These are phyloP conservation scores for Melanogrammus aeglefinus DNA, from an alignment of 2,797 vertebrate genomes.

Conservation along the genomic window DNA sequence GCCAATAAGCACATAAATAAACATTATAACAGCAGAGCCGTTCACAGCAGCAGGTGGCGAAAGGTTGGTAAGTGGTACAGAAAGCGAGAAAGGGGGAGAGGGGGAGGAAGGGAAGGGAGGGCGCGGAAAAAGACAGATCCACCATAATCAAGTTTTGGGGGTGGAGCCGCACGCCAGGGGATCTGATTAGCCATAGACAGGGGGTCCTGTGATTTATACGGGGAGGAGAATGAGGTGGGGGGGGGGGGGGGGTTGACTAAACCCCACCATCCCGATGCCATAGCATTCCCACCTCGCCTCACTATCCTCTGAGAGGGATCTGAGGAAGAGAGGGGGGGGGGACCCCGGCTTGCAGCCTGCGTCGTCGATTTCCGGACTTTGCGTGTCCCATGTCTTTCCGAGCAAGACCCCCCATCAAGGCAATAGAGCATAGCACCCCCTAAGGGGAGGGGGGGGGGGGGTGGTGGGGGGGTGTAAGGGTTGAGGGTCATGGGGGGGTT, in stretches of 20 bases:
- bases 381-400: neutral
- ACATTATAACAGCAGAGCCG: slow-evolving; percentile 64
- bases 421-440: too few species aligned
- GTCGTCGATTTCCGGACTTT: neutral
- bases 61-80: slow-evolving; percentile 65
- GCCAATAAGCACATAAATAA: slow-evolving; percentile 75
- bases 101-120: slow-evolving; percentile 13
- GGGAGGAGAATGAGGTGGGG: slow-evolving; percentile 41
- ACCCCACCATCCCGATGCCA: too few species aligned
- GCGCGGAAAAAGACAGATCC: slow-evolving; percentile 65
- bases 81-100: slow-evolving; percentile 48
- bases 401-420: neutral
- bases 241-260: slow-evolving; percentile 13
- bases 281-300: neutral
- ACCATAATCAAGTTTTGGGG: slow-evolving; percentile 73
- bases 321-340: neutral
- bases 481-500: neutral
- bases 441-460: slow-evolving; percentile 16
- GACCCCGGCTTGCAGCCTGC: neutral
- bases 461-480: neutral
- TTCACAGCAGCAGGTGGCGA: slow-evolving; percentile 71
- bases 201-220: slow-evolving; percentile 61
- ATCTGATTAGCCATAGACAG: slow-evolving; percentile 73
- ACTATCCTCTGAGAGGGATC: neutral
- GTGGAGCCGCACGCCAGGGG: slow-evolving; percentile 55